phyloP scores from a whole-genome alignment of 1,140 invertebrate species.

The Stegodyphus mimosarum region DNA sequence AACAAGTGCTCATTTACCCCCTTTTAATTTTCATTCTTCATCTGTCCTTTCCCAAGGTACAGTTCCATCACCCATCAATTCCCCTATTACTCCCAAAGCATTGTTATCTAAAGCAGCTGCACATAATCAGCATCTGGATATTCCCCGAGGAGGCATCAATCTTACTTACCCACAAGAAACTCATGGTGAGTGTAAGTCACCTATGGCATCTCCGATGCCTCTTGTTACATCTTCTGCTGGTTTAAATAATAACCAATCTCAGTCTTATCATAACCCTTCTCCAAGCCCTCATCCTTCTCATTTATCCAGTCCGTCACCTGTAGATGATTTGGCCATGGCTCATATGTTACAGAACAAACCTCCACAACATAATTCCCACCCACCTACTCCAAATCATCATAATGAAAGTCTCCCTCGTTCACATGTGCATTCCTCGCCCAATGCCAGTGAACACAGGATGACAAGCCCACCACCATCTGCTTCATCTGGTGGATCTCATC shows the following conservation, averaged over 20 bases:
- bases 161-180: constrained; percentile 35
- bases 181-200: constrained; percentile 49
- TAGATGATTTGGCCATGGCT: constrained; percentile 38
- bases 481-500: background rate
- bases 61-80: constrained; percentile 33
- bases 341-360: constrained; percentile 46
- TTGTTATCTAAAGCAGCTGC: constrained; percentile 30
- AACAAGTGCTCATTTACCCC: constrained; percentile 47
- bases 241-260: constrained; percentile 38
- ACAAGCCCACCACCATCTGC: constrained; percentile 24
- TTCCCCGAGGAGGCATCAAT: constrained; percentile 39
- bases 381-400: constrained; percentile 53
- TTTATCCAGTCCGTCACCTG: constrained; percentile 58
- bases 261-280: constrained; percentile 44
- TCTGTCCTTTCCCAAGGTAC: constrained; percentile 38
- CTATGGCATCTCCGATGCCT: constrained; percentile 51
- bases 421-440: constrained; percentile 35
- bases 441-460: constrained; percentile 22
- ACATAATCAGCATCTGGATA: constrained; percentile 40
- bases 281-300: constrained; percentile 53
- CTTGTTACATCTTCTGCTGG: constrained; percentile 44
- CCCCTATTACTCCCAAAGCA: constrained; percentile 31
- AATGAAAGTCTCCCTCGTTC: constrained; percentile 10
- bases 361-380: constrained; percentile 20
- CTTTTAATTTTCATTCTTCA: constrained; percentile 57